A percentile compares a stretch with the other conserved stretches of the same genome.
Conservation (phyloP, 1,140 invertebrate species). For the Homarus americanus region DNA sequence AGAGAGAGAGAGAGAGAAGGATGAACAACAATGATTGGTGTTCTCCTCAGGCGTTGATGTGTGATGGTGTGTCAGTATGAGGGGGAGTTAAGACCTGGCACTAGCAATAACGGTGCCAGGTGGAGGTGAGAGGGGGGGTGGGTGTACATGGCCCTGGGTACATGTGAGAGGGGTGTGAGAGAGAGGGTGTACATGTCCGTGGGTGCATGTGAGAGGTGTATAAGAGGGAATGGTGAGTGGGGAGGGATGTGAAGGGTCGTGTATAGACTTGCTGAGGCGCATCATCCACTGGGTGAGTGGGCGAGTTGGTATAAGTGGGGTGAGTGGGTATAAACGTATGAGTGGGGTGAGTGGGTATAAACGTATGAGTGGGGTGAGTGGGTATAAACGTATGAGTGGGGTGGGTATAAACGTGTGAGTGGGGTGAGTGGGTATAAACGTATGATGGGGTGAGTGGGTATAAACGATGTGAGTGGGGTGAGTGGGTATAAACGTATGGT, state of each 20-base stretch:
- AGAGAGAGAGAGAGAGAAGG: no score
- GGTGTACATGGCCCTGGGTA: neutral
- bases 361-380: neutral
- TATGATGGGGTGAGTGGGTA: neutral
- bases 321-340: neutral
- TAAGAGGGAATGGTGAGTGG: neutral
- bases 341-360: neutral
- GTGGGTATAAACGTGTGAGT: no score
- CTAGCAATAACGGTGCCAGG: neutral
- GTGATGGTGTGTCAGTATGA: no score
- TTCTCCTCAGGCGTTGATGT: no score
- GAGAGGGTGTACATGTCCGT: neutral
- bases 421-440: neutral
- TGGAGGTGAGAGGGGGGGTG: neutral
- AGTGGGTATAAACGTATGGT: neutral
- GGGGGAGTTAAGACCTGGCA: neutral
- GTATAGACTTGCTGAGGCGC: no score
- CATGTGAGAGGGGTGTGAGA: neutral
- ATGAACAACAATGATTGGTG: no score
- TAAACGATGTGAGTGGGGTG: neutral
- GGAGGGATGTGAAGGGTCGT: neutral
- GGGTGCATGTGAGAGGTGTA: neutral
- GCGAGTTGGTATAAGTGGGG: neutral
- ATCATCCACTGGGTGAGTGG: no score
- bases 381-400: neutral